phyloP scores from a whole-genome alignment of 2,888 invertebrate genomes.

The Tenodera sinensis region DNA sequence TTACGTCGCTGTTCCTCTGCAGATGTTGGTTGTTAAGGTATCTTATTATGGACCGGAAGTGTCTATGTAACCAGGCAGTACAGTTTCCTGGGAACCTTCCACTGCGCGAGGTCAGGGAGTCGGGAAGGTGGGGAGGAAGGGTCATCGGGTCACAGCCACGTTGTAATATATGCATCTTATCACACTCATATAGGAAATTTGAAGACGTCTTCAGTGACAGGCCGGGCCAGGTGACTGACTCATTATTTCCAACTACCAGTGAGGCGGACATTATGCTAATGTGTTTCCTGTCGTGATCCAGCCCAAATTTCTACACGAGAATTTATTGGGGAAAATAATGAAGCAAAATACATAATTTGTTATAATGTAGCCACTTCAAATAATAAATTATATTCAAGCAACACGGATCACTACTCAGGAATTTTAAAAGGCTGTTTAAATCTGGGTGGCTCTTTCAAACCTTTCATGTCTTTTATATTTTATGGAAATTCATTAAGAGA shows the following conservation, averaged over 20 bases:
- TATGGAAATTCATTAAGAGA: not conserved
- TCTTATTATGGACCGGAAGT: constrained; percentile 15
- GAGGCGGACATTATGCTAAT: not conserved
- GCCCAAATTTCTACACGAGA: not conserved
- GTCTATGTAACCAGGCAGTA: constrained; percentile 5
- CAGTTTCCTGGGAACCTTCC: constrained; percentile 15
- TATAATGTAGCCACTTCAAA: not conserved
- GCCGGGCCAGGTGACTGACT: not conserved
- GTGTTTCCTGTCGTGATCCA: not conserved
- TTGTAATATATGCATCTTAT: not conserved
- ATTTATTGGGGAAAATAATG: not conserved
- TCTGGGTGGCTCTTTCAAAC: not conserved
- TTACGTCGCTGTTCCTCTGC: not conserved
- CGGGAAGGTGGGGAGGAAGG: not conserved
- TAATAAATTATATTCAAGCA: not conserved
- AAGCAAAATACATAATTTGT: not conserved
- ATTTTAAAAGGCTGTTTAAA: not conserved
- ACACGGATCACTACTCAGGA: not conserved
- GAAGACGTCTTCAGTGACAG: not conserved
- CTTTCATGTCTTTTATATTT: not conserved
- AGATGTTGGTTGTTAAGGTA: not conserved
- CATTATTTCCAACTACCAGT: not conserved
- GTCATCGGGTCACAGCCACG: not conserved
- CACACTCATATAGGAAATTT: not conserved
- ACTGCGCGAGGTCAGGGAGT: constrained; percentile 10